phyloP scores from a whole-genome alignment of 2,113 vertebrate genomes.

The Miniopterus natalensis region DNA sequence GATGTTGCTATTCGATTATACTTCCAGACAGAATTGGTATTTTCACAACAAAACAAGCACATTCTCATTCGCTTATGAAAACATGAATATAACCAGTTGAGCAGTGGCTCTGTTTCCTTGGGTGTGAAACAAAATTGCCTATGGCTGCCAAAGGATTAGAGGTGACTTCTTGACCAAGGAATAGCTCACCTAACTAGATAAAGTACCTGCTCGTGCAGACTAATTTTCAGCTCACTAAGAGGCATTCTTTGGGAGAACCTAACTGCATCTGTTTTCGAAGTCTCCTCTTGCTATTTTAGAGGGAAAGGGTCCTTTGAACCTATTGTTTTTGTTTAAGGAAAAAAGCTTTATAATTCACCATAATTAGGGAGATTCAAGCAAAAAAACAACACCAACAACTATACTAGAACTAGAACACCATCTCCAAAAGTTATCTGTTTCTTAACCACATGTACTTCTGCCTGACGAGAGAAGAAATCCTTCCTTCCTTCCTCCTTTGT shows the following conservation, averaged over 20 bases:
- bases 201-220: background rate
- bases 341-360: background rate
- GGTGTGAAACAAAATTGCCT: constrained; percentile 9
- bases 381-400: background rate
- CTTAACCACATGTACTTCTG: background rate
- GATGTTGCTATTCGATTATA: constrained; percentile 17
- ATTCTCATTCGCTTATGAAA: constrained; percentile 53
- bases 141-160: background rate
- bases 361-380: background rate
- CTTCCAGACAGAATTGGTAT: constrained; percentile 64
- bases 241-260: background rate
- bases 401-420: background rate
- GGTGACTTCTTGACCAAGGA: background rate
- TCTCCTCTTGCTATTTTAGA: background rate
- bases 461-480: background rate
- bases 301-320: background rate
- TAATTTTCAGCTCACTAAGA: background rate
- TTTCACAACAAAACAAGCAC: constrained; percentile 64
- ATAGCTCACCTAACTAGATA: background rate
- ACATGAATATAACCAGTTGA: constrained; percentile 49
- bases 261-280: background rate
- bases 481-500: background rate
- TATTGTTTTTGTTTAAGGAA: background rate
- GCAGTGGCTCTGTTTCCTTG: constrained; percentile 54
- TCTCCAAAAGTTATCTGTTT: background rate